Conservation (phyloP, 2,888 invertebrate species). For the Euproctis similis region DNA sequence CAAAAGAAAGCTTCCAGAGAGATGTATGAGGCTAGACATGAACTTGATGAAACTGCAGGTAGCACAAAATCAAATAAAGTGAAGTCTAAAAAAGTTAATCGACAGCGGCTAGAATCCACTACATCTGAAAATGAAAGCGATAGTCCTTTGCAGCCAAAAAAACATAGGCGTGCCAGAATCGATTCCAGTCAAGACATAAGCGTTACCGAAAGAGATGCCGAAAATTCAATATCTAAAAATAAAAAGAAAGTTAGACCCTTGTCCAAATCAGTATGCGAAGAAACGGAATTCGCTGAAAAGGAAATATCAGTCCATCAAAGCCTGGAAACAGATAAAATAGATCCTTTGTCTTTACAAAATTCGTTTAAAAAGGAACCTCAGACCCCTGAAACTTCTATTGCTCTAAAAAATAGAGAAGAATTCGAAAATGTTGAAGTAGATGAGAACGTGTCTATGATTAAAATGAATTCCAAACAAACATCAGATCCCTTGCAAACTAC, state of each 20-base stretch:
- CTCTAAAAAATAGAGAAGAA: slow-evolving; percentile 33
- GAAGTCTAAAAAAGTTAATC: slow-evolving; percentile 33
- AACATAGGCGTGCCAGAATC: slow-evolving; percentile 44
- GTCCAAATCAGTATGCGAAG: slow-evolving; percentile 35
- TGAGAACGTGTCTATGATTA: slow-evolving; percentile 31
- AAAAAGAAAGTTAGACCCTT: slow-evolving; percentile 33
- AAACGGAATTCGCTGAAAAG: slow-evolving; percentile 38
- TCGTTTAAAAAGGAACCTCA: slow-evolving; percentile 47
- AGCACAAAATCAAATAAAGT: slow-evolving; percentile 26
- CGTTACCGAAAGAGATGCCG: slow-evolving; percentile 14
- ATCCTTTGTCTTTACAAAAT: slow-evolving; percentile 39
- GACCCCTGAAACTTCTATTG: slow-evolving; percentile 44
- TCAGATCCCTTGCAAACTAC: slow-evolving; percentile 47
- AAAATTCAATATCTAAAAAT: slow-evolving; percentile 20
- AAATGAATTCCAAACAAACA: slow-evolving; percentile 31
- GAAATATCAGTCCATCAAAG: slow-evolving; percentile 46
- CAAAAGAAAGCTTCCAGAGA: slow-evolving; percentile 62
- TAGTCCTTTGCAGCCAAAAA: slow-evolving; percentile 24
- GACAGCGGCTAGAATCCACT: slow-evolving; percentile 37
- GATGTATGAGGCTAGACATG: slow-evolving; percentile 62
- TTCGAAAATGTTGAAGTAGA: slow-evolving; percentile 42
- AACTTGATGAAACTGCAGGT: slow-evolving; percentile 31
- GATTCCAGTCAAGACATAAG: slow-evolving; percentile 44
- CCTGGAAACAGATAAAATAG: slow-evolving; percentile 25
- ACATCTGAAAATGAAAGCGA: slow-evolving; percentile 42